Conservation (phyloP, 2,113 vertebrate species). For the Rhagologus leucostigma region DNA sequence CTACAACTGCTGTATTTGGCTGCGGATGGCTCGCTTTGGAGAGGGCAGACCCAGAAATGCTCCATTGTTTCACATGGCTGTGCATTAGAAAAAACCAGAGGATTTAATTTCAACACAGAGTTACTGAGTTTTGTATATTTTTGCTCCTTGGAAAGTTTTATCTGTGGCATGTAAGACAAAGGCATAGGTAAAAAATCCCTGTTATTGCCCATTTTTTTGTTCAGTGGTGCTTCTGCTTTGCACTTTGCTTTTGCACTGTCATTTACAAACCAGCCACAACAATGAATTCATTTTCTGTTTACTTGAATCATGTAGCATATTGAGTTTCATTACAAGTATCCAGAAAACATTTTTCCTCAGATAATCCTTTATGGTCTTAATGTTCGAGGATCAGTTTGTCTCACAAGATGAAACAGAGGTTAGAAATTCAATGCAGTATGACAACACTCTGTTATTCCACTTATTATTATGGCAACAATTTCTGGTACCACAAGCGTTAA, state of each 20-base stretch:
- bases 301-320: background rate
- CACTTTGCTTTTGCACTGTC: background rate
- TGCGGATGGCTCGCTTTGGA: background rate
- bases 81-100: background rate
- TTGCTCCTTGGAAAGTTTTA: background rate
- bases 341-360: background rate
- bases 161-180: background rate
- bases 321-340: background rate
- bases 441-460: background rate
- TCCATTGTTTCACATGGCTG: background rate
- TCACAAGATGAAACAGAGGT: background rate
- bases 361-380: background rate
- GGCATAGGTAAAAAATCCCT: background rate
- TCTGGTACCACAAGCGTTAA: background rate
- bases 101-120: background rate
- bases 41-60: background rate
- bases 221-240: background rate
- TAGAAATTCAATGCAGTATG: background rate
- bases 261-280: background rate
- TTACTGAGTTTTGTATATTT: background rate
- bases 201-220: background rate
- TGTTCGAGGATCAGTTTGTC: background rate
- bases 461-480: background rate
- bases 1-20: background rate
- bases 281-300: background rate